These are phyloP conservation scores for Eidolon dupreanum DNA, from an alignment of 2,797 vertebrate genomes.

Conservation along the genomic window DNA sequence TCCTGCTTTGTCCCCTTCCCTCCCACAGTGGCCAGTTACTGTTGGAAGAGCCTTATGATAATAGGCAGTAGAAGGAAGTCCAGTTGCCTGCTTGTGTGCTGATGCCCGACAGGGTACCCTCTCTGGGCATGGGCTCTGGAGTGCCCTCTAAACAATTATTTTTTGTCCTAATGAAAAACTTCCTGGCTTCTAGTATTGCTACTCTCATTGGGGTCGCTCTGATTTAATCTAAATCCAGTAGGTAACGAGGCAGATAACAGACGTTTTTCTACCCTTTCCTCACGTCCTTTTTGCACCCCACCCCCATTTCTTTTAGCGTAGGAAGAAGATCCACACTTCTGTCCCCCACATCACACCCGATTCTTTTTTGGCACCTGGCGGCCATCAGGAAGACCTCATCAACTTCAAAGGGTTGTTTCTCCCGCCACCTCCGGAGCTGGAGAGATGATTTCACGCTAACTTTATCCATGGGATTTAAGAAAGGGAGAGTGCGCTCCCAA, in stretches of 20 bases:
- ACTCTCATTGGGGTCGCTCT: neutral
- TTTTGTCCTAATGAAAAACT: neutral
- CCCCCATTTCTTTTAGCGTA: neutral
- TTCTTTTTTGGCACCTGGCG: constrained; percentile 59
- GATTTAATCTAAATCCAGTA: neutral
- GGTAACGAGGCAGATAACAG: neutral
- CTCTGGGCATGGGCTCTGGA: neutral
- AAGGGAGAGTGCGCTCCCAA: constrained; percentile 58
- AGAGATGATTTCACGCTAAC: neutral
- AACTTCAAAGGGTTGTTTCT: constrained; percentile 7
- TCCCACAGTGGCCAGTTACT: neutral
- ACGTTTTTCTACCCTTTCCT: neutral
- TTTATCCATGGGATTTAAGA: constrained; percentile 54
- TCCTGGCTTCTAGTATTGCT: neutral
- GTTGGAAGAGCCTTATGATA: neutral
- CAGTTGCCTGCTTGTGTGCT: neutral
- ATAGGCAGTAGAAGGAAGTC: neutral
- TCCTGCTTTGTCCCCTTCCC: neutral
- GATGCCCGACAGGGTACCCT: neutral
- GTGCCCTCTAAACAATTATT: neutral
- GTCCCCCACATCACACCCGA: neutral
- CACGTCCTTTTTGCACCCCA: neutral
- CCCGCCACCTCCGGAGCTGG: neutral
- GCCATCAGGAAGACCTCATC: constrained; percentile 3
- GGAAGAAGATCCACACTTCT: neutral